Conservation (phyloP, 2,113 vertebrate species). For the Trachemys scripta region DNA sequence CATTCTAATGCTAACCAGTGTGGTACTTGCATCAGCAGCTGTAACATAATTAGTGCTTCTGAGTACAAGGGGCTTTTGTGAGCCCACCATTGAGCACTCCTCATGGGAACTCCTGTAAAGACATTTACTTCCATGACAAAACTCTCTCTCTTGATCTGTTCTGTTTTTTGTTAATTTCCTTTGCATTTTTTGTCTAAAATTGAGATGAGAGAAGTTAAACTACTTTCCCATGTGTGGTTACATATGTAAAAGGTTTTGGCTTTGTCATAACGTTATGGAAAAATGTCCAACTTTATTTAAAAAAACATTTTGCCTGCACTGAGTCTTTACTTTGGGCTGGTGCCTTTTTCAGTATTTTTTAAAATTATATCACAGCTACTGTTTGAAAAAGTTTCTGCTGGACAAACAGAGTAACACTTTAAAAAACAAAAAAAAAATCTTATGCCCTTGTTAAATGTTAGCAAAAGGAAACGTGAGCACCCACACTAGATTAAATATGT, state of each 20-base stretch:
- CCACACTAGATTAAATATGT: not conserved
- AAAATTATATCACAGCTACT: not conserved
- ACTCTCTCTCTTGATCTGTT: fast-evolving
- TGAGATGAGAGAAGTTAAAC: not conserved
- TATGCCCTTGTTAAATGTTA: not conserved
- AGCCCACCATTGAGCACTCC: not conserved
- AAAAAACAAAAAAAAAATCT: not conserved
- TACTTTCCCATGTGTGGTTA: constrained; percentile 47
- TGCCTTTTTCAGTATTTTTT: not conserved
- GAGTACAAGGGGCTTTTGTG: not conserved
- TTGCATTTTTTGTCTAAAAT: not conserved
- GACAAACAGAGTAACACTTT: not conserved
- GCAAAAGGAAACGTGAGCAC: not conserved
- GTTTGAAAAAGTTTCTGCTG: not conserved
- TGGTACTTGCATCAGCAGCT: not conserved
- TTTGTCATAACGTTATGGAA: not conserved
- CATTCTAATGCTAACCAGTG: constrained; percentile 20
- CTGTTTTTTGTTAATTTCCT: not conserved
- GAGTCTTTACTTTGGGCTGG: constrained; percentile 41
- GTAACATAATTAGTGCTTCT: not conserved
- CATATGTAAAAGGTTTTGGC: constrained; percentile 26
- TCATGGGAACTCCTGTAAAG: fast-evolving
- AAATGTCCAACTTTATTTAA: not conserved
- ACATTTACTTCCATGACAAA: fast-evolving
- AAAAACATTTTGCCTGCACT: not conserved